A percentile compares a stretch with the other conserved stretches of the same genome.
Evolutionary conservation across 1,140 invertebrate species (phyloP).

Genomic region (Dendrolimus kikuchii): DNA sequence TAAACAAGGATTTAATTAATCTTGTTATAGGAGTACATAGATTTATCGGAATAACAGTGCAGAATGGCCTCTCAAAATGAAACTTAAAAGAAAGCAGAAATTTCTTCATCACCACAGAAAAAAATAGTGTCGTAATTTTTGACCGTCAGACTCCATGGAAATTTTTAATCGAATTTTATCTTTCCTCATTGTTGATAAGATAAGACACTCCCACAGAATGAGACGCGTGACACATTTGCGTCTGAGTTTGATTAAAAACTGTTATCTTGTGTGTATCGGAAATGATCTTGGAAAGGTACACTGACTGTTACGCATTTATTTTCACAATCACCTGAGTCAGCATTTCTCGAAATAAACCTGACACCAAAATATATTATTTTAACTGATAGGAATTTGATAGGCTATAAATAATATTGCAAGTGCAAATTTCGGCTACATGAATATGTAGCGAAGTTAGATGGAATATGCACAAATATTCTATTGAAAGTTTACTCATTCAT

Average conservation of each 20-base stretch:
- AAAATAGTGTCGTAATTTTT: constrained; percentile 17
- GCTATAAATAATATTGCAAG: too few relatives aligned
- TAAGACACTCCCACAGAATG: constrained; percentile 39
- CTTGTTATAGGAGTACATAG: too few relatives aligned
- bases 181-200: constrained; percentile 45
- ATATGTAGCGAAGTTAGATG: too few relatives aligned
- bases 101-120: background rate
- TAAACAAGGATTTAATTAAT: too few relatives aligned
- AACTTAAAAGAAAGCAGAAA: background rate
- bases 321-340: background rate
- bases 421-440: too few relatives aligned
- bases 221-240: constrained; percentile 48
- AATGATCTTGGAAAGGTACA: constrained; percentile 36
- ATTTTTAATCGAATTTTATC: constrained; percentile 56
- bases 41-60: too few relatives aligned
- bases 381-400: too few relatives aligned
- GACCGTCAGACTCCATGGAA: constrained; percentile 29
- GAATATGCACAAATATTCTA: too few relatives aligned
- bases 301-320: constrained; percentile 12
- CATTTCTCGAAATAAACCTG: too few relatives aligned
- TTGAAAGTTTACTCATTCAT: too few relatives aligned
- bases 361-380: too few relatives aligned
- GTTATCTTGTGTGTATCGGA: constrained; percentile 31
- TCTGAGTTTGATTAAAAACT: constrained; percentile 36
- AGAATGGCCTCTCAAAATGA: background rate